These are phyloP conservation scores for Megalonaias nervosa DNA, from an alignment of 1,140 invertebrate species.

Conservation along the genomic window DNA sequence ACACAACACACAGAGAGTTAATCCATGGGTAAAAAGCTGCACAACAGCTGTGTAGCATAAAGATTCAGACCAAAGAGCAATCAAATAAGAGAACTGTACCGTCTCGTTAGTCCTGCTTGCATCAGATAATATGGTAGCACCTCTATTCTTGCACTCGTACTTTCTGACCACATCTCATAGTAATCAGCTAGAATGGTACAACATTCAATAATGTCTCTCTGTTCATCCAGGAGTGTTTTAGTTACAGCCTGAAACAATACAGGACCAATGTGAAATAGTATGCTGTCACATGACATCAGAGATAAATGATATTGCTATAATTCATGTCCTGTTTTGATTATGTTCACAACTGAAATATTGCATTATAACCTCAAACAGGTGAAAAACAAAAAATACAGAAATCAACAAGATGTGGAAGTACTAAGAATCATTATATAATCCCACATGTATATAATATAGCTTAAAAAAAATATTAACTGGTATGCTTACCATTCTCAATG, in stretches of 20 bases:
- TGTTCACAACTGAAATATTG: not conserved
- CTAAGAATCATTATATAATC: not conserved
- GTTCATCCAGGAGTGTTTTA: conserved; percentile 5
- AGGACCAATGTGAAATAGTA: not conserved
- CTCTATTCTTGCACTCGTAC: conserved; percentile 1
- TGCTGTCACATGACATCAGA: not conserved
- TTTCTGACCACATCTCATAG: conserved; percentile 22
- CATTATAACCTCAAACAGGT: not conserved
- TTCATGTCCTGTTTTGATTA: not conserved
- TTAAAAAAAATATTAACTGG: not conserved
- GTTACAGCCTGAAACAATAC: conserved; percentile 8
- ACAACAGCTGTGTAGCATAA: not conserved
- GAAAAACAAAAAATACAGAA: not conserved
- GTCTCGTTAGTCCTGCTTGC: conserved; percentile 11
- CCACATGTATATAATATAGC: not conserved
- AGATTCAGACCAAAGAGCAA: not conserved
- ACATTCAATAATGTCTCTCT: not conserved
- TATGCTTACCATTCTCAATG: conserved; percentile 12
- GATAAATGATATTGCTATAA: not conserved
- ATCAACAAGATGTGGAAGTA: not conserved
- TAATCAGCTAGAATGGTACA: conserved; percentile 24
- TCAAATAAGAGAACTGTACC: conserved; percentile 5
- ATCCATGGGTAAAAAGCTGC: not conserved
- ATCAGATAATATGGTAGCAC: conserved; percentile 12
- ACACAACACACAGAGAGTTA: not conserved